Percentiles rank a stretch among this genome's conserved stretches.
phyloP scores from a whole-genome alignment of 23 tunicate genomes.

The Halocynthia aurantium region DNA sequence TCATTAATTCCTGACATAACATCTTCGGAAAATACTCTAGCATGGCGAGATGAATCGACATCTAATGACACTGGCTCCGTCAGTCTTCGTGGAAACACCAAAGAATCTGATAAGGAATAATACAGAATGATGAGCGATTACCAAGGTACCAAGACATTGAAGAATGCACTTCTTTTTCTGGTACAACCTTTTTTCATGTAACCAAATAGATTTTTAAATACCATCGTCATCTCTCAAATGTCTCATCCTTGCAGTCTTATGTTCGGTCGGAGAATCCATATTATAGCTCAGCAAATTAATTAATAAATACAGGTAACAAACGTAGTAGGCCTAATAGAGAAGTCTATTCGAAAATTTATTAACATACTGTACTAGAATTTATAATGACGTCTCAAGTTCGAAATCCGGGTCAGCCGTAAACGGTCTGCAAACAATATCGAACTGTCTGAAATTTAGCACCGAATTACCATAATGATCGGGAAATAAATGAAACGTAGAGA shows the following conservation, averaged over 20 bases:
- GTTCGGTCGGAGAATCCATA: not conserved
- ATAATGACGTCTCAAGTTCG: too few species aligned
- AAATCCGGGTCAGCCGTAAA: too few species aligned
- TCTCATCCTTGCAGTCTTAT: conserved; percentile 2
- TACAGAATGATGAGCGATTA: not conserved
- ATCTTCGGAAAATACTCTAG: conserved; percentile 20
- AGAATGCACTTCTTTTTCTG: not conserved
- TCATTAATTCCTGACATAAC: conserved; percentile 9
- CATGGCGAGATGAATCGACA: conserved; percentile 18
- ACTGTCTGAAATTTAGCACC: too few species aligned
- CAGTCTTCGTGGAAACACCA: conserved; percentile 22
- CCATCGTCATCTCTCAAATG: conserved; percentile 5
- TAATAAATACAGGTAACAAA: too few species aligned
- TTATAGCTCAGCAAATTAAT: too few species aligned
- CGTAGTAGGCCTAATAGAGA: too few species aligned
- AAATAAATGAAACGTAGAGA: too few species aligned
- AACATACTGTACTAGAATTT: too few species aligned
- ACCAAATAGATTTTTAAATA: not conserved
- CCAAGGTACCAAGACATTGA: too few species aligned
- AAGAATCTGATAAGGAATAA: not conserved
- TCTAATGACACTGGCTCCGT: conserved; percentile 8
- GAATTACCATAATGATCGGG: too few species aligned
- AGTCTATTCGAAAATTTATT: too few species aligned
- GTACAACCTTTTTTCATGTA: not conserved
- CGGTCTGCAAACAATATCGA: too few species aligned